Evolutionary conservation across 2,113 vertebrate genomes (phyloP), one percentile per base, ranked within the genome.

Genomic region (Bostrychus sinensis): DNA sequence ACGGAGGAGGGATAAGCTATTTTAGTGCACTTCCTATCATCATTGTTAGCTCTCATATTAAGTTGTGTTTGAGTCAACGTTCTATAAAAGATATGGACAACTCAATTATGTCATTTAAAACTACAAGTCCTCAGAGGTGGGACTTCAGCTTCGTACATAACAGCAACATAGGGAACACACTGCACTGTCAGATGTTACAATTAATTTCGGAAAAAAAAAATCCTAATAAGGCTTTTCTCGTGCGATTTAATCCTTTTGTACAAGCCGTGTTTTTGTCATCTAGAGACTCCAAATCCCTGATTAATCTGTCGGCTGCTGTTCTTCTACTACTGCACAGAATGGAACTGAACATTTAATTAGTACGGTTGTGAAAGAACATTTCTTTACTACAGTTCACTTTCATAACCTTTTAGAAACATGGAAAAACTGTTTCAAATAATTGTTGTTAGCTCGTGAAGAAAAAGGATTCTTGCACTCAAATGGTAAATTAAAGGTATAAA

Each of bases 181-280:
- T 7, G 23, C 22, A 3, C 11, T 51, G 25, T 28, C 48, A 28
- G 23, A 23, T 51, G 13, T 28, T 51, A 17, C 48, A 30, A 28
- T 25, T 51, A 7, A 51, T 51, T 51, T 30, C 10, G 25, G 26
- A 51, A 28, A 20, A 11, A 45, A 50, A 50, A 50, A 51, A 51
- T 25, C 12, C 22, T 50, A 45, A 50, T 50, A 50, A 51, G 48
- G 13, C 25, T 28, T 51, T 51, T 51, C 48, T 30, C 25, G 10
- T n/a, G 48, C 25, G 48, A 28, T 28, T 51, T 51, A 51, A 51
- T 51, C 48, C 25, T 51, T 51, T 51, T 51, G 48, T 51, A 51
- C 48, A 51, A 51, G 48, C 25, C 48, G 16, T 51, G 25, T 51
- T 51, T 51, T 51, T 51, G 48, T 51, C 48, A 51, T 51, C 48